Percentiles rank a stretch among this genome's conserved stretches.
Conservation (phyloP, 2,797 vertebrate species). For the Falco rusticolus region DNA sequence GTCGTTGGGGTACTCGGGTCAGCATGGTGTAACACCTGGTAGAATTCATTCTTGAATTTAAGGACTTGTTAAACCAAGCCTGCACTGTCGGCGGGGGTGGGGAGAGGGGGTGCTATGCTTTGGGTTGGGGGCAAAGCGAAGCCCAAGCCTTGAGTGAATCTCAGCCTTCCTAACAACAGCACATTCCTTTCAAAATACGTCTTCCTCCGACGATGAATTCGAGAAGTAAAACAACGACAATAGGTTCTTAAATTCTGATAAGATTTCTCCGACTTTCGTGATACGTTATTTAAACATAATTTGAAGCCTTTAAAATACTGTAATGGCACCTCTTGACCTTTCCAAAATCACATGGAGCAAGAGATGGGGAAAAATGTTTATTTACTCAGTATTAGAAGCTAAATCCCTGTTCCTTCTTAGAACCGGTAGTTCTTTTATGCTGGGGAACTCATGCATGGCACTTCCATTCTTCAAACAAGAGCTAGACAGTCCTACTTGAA, state of each 20-base stretch:
- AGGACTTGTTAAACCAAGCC: background rate
- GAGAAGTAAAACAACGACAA: conserved; percentile 70
- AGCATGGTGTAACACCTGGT: background rate
- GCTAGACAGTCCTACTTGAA: conserved; percentile 83
- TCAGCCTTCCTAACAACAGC: conserved; percentile 28
- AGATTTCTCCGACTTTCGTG: conserved; percentile 74
- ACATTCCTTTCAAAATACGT: conserved; percentile 64
- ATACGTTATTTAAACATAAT: conserved; percentile 80
- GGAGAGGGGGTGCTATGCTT: background rate
- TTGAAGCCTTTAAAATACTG: conserved; percentile 82
- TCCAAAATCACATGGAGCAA: conserved; percentile 77
- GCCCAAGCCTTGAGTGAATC: background rate
- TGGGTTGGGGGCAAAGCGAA: background rate
- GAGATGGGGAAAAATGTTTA: conserved; percentile 82
- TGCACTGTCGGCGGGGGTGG: background rate
- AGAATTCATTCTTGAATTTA: background rate
- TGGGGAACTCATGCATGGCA: conserved; percentile 78
- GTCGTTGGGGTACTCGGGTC: background rate
- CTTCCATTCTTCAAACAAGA: conserved; percentile 78
- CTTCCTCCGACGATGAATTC: conserved; percentile 61
- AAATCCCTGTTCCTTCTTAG: conserved; percentile 75
- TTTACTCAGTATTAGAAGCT: conserved; percentile 79
- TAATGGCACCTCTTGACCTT: conserved; percentile 83
- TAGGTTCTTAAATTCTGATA: conserved; percentile 77
- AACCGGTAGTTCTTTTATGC: conserved; percentile 79